phyloP scores from a whole-genome alignment of 1,140 invertebrate genomes.

The Penaeus vannamei region DNA sequence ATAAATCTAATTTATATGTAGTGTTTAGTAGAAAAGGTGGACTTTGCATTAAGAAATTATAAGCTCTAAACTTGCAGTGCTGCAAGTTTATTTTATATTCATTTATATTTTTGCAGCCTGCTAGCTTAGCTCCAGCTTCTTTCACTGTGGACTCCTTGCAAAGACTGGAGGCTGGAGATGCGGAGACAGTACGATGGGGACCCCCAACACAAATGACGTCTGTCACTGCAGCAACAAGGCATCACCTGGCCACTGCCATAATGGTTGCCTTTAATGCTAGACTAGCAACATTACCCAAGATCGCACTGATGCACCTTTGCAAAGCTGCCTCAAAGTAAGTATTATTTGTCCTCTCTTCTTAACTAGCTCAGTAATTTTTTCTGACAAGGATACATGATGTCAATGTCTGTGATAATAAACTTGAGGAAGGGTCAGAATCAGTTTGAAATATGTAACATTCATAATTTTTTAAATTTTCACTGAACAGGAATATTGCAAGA shows the following conservation, averaged over 20 bases:
- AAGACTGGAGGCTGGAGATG: conserved; percentile 88
- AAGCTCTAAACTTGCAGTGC: too few relatives aligned
- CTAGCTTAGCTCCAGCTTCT: conserved; percentile 81
- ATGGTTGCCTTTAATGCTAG: conserved; percentile 90
- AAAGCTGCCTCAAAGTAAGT: conserved; percentile 86
- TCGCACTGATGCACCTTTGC: conserved; percentile 86
- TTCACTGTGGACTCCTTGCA: conserved; percentile 85
- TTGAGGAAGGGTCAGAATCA: too few relatives aligned
- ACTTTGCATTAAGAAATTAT: too few relatives aligned
- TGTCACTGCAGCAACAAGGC: conserved; percentile 87
- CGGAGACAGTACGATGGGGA: conserved; percentile 87
- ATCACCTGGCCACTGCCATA: conserved; percentile 87
- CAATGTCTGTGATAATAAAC: too few relatives aligned
- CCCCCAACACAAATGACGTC: conserved; percentile 87
- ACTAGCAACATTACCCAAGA: conserved; percentile 82
- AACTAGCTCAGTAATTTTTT: too few relatives aligned
- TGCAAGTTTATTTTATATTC: not conserved
- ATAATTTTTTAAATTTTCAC: too few relatives aligned
- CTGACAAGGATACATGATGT: too few relatives aligned
- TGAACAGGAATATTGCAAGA: too few relatives aligned
- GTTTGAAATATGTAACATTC: too few relatives aligned
- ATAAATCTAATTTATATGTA: too few relatives aligned
- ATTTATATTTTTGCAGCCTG: conserved; percentile 74
- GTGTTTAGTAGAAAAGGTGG: too few relatives aligned
- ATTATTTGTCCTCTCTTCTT: conserved; percentile 67